A percentile compares a stretch with the other conserved stretches of the same genome.
phyloP scores from a whole-genome alignment of 2,113 vertebrate genomes.

The Formicarius rufipectus region DNA sequence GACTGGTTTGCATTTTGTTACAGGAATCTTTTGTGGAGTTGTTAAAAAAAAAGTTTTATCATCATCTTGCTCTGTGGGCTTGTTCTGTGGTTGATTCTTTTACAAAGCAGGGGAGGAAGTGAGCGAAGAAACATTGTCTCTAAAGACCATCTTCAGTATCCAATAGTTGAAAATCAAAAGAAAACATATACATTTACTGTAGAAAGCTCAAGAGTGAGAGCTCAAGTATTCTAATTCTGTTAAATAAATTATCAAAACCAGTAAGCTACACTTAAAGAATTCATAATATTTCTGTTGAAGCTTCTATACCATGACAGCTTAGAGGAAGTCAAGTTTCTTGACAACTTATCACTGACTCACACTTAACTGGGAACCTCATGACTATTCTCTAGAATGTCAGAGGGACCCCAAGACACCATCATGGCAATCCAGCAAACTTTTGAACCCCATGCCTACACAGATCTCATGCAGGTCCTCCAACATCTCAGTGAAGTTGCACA shows the following conservation, averaged over 20 bases:
- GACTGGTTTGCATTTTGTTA: neutral
- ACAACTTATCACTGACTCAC: neutral
- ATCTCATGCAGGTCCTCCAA: neutral
- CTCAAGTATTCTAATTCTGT: neutral
- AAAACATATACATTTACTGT: neutral
- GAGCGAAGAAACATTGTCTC: neutral
- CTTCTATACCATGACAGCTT: neutral
- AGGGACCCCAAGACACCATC: neutral
- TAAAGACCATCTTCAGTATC: neutral
- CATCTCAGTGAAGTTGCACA: neutral
- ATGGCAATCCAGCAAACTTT: neutral
- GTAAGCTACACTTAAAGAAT: neutral
- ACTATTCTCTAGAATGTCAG: neutral
- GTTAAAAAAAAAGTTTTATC: neutral
- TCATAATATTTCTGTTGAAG: neutral
- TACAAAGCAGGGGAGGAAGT: neutral
- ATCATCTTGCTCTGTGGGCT: neutral
- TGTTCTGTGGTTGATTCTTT: neutral
- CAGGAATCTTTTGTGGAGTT: neutral
- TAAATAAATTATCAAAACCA: constrained; percentile 18
- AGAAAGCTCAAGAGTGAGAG: neutral
- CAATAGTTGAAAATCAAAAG: neutral
- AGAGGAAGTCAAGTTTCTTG: neutral
- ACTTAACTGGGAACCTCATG: neutral
- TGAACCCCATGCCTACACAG: neutral